phyloP scores from a whole-genome alignment of 2,888 invertebrate species.

The Dryadula phaetusa region DNA sequence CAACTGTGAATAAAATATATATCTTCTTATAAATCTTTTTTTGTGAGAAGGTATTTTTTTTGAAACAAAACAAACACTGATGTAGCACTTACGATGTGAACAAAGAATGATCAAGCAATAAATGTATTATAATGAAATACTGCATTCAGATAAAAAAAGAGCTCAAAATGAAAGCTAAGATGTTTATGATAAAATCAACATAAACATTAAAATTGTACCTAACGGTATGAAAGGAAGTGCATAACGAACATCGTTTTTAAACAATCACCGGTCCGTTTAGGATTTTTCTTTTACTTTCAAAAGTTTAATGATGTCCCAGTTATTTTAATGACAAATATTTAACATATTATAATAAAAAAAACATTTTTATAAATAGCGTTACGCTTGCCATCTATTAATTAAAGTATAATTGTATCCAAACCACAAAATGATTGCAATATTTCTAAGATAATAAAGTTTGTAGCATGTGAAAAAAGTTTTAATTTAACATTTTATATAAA shows the following conservation, averaged over 20 bases:
- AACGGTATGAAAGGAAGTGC: slow-evolving; percentile 5
- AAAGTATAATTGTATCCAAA: not conserved
- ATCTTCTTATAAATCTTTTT: no score
- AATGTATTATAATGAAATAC: not conserved
- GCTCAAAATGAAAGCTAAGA: not conserved
- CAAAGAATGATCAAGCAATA: not conserved
- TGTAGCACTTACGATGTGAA: not conserved
- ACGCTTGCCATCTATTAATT: slow-evolving; percentile 10
- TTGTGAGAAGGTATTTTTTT: no score
- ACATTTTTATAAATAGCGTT: not conserved
- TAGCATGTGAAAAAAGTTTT: not conserved
- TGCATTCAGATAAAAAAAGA: no score
- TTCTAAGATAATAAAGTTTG: not conserved
- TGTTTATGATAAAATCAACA: not conserved
- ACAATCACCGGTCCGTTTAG: slow-evolving; percentile 1
- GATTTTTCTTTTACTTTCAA: slow-evolving; percentile 17
- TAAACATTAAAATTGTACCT: slow-evolving; percentile 2
- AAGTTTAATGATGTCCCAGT: not conserved
- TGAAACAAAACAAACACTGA: no score
- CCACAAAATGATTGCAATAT: not conserved
- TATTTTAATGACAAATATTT: slow-evolving; percentile 9
- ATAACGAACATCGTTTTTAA: slow-evolving; percentile 8
- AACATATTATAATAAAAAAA: slow-evolving; percentile 1
- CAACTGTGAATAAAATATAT: no score
- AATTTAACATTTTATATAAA: not conserved